Conservation (phyloP, 2,797 vertebrate species). For the Enteromius trimaculatus region DNA sequence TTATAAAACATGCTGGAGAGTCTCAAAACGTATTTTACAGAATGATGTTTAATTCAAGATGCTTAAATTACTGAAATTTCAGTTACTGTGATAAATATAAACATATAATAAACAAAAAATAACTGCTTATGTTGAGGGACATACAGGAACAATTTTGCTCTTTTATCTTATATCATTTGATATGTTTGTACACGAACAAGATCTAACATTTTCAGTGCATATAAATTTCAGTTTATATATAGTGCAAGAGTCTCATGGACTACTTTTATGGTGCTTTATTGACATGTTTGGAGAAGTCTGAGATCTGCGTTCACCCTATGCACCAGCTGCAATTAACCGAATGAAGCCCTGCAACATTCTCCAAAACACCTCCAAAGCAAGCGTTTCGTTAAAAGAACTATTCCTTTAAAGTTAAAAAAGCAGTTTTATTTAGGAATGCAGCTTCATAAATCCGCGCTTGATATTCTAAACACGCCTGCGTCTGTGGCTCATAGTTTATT, state of each 20-base stretch:
- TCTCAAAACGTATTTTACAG: neutral
- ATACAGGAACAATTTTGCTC: neutral
- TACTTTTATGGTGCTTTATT: neutral
- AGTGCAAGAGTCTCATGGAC: neutral
- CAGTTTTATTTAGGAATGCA: slow-evolving; percentile 18
- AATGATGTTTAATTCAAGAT: neutral
- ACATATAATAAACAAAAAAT: too few species aligned
- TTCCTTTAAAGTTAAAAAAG: neutral
- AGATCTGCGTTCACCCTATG: neutral
- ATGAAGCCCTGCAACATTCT: neutral
- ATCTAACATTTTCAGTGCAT: neutral
- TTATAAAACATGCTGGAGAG: neutral
- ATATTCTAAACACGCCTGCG: slow-evolving; percentile 26
- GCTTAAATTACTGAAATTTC: neutral
- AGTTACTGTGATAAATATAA: too few species aligned
- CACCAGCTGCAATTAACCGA: neutral
- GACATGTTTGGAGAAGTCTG: neutral
- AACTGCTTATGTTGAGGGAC: neutral
- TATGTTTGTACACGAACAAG: neutral
- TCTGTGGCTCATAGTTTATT: slow-evolving; percentile 39
- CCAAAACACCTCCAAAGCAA: neutral
- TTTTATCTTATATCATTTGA: neutral
- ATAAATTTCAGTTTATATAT: neutral
- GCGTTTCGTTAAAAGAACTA: neutral
- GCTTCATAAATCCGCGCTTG: slow-evolving; percentile 7